Evolutionary conservation across 2,888 invertebrate genomes (phyloP), one percentile per base, ranked within the genome.

Genomic region (Apamea monoglypha): DNA sequence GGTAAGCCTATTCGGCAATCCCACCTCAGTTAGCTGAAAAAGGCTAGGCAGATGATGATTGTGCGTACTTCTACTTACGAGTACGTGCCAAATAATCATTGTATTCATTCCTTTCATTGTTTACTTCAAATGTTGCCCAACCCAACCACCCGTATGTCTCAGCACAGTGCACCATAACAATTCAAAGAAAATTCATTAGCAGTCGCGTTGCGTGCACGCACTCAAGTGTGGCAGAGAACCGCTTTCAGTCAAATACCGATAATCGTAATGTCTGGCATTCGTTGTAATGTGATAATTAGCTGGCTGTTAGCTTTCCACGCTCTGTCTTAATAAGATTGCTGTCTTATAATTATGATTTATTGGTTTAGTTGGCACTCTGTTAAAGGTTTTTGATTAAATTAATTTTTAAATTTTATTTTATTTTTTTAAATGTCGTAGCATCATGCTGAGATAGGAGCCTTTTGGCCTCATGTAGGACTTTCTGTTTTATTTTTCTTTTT

Each of bases 191-290:
- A 87, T 78, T 85, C 80, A 88, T 88, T 69, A 66, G 32, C 64
- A 72, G 36, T 68, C 4, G 7, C 29, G 36, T 70, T 82, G 83
- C 78, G 82, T 82, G 84, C 64, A 73, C 50, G 70, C 88, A 76
- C 72, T 80, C 69, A 73, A 68, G 79, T 64, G 69, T 32, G 32
- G 29, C 77, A 77, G 78, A 83, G 76, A 61, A 78, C 84, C 68
- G 87, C 89, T 88, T 89, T 88, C 89, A 76, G 89, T 64, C n/a
- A 83, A 88, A 88, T 87, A 87, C 84, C 84, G 78, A 84, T 88
- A 84, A 78, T 74, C 70, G 64, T 67, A 69, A 70, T 76, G 44
- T 56, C 36, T 25, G 25, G 77, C 56, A 71, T 80, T 75, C 53
- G 32, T 40, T 50, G 6, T 81, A 86, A 78, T 81, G 87, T 68